These are phyloP conservation scores for Leptodactylus fallax DNA, from an alignment of 2,797 vertebrate species.

Conservation along the genomic window DNA sequence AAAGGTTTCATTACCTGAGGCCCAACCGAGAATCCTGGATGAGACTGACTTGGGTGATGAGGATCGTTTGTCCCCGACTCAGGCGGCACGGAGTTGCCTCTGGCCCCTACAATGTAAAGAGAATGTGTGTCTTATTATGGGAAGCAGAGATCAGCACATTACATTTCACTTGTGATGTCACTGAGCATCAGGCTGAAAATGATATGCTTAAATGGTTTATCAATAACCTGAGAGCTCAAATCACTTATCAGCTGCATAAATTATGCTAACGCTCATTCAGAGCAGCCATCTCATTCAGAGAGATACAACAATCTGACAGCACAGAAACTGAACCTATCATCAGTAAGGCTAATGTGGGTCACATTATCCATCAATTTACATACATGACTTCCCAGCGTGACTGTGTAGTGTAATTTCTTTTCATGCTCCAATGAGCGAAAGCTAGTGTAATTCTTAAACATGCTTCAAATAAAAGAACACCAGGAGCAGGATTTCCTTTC, in stretches of 20 bases:
- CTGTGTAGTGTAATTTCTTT: constrained; percentile 65
- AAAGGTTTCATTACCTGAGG: constrained; percentile 82
- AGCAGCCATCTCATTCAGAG: constrained; percentile 76
- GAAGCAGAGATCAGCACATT: constrained; percentile 67
- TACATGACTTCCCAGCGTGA: constrained; percentile 58
- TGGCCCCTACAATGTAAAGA: constrained; percentile 84
- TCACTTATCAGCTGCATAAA: constrained; percentile 81
- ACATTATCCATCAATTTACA: constrained; percentile 83
- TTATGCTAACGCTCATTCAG: constrained; percentile 77
- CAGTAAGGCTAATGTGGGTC: constrained; percentile 73
- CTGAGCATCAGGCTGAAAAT: constrained; percentile 75
- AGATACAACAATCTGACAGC: constrained; percentile 77
- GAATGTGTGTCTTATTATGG: constrained; percentile 72
- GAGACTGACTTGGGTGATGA: constrained; percentile 86
- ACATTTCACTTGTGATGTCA: constrained; percentile 74
- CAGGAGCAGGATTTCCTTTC: constrained; percentile 64
- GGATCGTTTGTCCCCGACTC: constrained; percentile 89
- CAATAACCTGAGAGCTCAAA: constrained; percentile 81
- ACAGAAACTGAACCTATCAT: constrained; percentile 78
- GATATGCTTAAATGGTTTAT: constrained; percentile 85
- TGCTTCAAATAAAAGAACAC: constrained; percentile 68
- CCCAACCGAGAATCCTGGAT: constrained; percentile 88
- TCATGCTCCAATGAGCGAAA: constrained; percentile 75
- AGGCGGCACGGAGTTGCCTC: constrained; percentile 86
- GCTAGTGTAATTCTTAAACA: constrained; percentile 80